Evolutionary conservation across 2,888 invertebrate species (phyloP), one percentile per base, ranked within the genome.

Genomic region (Julus scanicus): DNA sequence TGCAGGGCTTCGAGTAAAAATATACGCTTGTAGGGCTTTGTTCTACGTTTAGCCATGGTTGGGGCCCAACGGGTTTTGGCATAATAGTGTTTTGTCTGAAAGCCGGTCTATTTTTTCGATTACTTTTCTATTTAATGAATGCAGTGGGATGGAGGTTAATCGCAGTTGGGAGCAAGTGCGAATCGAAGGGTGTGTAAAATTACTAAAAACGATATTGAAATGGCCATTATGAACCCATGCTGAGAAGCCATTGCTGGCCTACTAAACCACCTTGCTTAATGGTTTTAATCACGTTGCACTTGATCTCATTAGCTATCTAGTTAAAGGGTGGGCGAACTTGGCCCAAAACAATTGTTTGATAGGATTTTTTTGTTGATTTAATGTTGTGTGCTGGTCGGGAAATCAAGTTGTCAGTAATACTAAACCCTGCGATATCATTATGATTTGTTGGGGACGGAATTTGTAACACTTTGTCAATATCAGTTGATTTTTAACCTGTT

Each of bases 101-200:
- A 53, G 71, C 71, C 71, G 29, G 71, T 11, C 71, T 63, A 63
- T 63, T 63, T 29, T 53, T 71, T 71, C 29, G 29, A 71, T 29
- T 29, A 29, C 29, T 71, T n/a, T 71, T 71, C 11, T 20, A 71
- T 29, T 11, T 71, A 29, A 71, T 71, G 71, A 29, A 71, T 71
- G 71, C 29, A 63, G 63, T 63, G 6, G 53, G 63, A 63, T 63
- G 63, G n/a, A 63, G 71, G 71, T 29, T 71, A 71, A 71, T 71
- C 71, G 71, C 71, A 71, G 71, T 71, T 29, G 71, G 71, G 29
- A 71, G 29, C 71, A 20, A 29, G 71, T 11, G 20, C 71, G 71
- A 71, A 29, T 71, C 20, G 29, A 29, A 71, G 71, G 9, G 20
- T 71, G 71, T 63, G 63, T 63, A 63, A 71, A 71, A 71, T 71